Evolutionary conservation across 2,888 invertebrate species (phyloP).

Genomic region (Noctua fimbriata): DNA sequence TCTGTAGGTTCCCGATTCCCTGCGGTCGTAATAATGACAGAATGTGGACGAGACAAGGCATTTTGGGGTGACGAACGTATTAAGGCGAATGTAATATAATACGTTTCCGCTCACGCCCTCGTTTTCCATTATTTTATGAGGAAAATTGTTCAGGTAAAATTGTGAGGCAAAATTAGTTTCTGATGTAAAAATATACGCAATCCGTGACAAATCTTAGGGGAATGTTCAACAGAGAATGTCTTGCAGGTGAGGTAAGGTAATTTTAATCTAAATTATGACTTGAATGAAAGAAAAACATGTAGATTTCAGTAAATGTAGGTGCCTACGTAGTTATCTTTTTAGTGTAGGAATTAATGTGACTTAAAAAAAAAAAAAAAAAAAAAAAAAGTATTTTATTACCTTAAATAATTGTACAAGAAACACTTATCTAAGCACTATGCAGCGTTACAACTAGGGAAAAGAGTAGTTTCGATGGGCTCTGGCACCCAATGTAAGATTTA

Average conservation of each 20-base stretch:
- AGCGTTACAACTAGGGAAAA: too few species aligned
- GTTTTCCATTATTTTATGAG: slow-evolving; percentile 29
- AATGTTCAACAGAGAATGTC: neutral
- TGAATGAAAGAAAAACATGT: neutral
- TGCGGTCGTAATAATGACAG: slow-evolving; percentile 51
- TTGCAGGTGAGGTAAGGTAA: neutral
- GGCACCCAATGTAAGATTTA: too few species aligned
- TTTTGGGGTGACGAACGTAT: slow-evolving; percentile 24
- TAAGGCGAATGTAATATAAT: slow-evolving; percentile 19
- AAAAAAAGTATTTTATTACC: too few species aligned
- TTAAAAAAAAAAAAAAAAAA: too few species aligned
- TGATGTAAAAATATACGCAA: neutral
- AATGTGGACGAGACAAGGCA: slow-evolving; percentile 31
- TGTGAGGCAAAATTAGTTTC: neutral
- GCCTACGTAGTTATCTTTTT: neutral
- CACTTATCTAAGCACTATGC: too few species aligned
- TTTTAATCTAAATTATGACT: neutral
- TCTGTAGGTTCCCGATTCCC: slow-evolving; percentile 25
- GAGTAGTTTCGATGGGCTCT: too few species aligned
- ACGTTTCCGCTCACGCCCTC: slow-evolving; percentile 4
- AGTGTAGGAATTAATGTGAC: too few species aligned
- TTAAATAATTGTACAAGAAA: too few species aligned
- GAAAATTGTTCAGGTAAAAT: slow-evolving; percentile 20
- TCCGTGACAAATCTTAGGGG: neutral
- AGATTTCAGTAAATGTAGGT: neutral